A percentile compares a stretch with the other conserved stretches of the same genome.
Evolutionary conservation across 2,113 vertebrate species (phyloP).

Genomic region (Nycticryphes semicollaris): DNA sequence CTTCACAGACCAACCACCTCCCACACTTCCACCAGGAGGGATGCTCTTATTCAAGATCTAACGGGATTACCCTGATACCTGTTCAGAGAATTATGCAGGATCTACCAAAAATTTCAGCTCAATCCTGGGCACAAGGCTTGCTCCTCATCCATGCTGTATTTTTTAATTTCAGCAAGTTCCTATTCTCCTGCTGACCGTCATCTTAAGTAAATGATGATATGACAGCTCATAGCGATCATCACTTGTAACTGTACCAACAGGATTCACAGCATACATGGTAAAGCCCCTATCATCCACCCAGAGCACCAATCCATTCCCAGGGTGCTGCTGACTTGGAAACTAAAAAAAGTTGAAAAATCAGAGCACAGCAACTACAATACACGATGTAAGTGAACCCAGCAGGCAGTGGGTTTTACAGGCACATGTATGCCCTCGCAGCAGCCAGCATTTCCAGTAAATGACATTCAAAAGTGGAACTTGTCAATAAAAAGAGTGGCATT

Average conservation of each 20-base stretch:
- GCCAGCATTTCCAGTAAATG: background rate
- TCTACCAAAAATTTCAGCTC: background rate
- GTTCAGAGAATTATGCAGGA: background rate
- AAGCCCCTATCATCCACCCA: background rate
- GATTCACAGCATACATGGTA: background rate
- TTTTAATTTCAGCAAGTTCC: background rate
- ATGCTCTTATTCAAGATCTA: background rate
- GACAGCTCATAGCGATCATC: background rate
- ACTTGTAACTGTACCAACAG: rapidly evolving
- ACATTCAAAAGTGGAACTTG: background rate
- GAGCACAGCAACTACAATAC: background rate
- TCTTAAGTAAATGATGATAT: background rate
- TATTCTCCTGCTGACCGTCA: background rate
- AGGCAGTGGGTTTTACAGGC: background rate
- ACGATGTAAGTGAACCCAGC: background rate
- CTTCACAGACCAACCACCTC: background rate
- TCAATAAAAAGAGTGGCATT: background rate
- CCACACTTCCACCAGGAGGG: background rate
- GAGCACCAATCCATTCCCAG: background rate
- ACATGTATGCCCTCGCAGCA: background rate
- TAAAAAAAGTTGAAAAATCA: background rate
- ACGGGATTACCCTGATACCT: background rate
- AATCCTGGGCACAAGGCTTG: background rate
- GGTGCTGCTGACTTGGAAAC: background rate
- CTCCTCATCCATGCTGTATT: background rate